Base-by-base conservation (phyloP, 2,888 invertebrate species). In the Strigamia maritima region DNA sequence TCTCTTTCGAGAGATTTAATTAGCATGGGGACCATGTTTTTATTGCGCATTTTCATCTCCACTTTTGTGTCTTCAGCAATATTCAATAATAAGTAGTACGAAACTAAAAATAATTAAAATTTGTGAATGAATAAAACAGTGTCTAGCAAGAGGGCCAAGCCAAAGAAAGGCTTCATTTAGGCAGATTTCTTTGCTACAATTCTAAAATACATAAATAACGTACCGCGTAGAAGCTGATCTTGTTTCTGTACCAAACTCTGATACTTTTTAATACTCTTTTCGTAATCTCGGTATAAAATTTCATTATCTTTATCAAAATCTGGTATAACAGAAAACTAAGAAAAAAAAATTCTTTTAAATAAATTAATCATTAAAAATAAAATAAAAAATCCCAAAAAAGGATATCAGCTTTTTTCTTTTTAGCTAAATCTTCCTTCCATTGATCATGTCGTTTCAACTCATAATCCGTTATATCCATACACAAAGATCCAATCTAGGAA, bases 21-120 rank as follows among this genome's bases (percentile, higher is more conserved):
- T 54, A 98, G 89, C 87, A 97, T 90, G 54, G 92, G 92, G 3
- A 96, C 93, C 82, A 98, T 91, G 84, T 94, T 94, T 86, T 97
- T 94, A 84, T 95, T 94, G 35, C 94, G 91, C 94, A 99, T 98
- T 88, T 99, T 99, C 87, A 95, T 93, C 87, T 98, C 98, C 2
- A 98, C 93, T 85, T 93, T 93, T 10, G 94, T 90, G 88, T 97
- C 98, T 86, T 97, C 97, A 3, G 98, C 94, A 86, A 99, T 93
- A 86, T 99, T 98, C 77, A 98, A 88, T 79, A 99, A 88, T 85
- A 99, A 89, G 86, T 97, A 96, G 86, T 95, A 94, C 2, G 95
- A 94, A 75, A 96, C 97, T 90, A 85, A 79, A 86, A 85, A 81
- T 78, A 82, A 82, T 77, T 76, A 79, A 80, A 80, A n/a, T n/a